Base-by-base conservation (phyloP, 2,113 vertebrate genomes). In the Silurus meridionalis region DNA sequence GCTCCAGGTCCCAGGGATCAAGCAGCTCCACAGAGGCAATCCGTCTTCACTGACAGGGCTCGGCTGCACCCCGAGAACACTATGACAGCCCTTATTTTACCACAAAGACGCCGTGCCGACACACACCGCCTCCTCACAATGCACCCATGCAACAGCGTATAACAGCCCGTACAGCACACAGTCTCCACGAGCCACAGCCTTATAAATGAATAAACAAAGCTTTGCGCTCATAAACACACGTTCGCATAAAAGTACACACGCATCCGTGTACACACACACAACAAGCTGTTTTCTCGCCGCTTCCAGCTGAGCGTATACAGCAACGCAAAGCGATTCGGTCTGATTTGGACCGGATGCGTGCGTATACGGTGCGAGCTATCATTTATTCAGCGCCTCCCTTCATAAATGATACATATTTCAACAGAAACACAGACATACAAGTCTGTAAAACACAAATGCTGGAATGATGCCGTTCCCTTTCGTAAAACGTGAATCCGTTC, bases 201-300 rank as follows among this genome's bases (percentile, higher is more conserved):
- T 89, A 94, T 95, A 93, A 95, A 95, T 94, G 94, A 95, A 95
- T 93, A 91, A 95, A 95, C 94, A 95, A 95, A 94, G 93, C 90
- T 91, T 84, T 88, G 93, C 92, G 90, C 90, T 84, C 92, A 93
- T 91, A 94, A 94, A 93, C 92, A 87, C 66, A 57, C 83, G 19
- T 50, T 48, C 63, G 53, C 25, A 23, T 64, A 78, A 19, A 25
- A 84, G 87, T 87, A 93, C 90, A 93, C 94, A 93, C 90, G 28
- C 72, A 74, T 48, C 21, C 17, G 1, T 74, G 3, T 89, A 74
- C 85, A 89, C 78, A 46, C 84, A 63, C 80, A 71, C 90, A 90
- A 92, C 91, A 80, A 92, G 92, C 90, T 84, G 67, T 89, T 92
- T 37, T 78, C 80, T 85, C 14, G n/a, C 74, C 66, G 80, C 89